Conservation (phyloP, 2,888 invertebrate species). For the Autographa pulchrina region DNA sequence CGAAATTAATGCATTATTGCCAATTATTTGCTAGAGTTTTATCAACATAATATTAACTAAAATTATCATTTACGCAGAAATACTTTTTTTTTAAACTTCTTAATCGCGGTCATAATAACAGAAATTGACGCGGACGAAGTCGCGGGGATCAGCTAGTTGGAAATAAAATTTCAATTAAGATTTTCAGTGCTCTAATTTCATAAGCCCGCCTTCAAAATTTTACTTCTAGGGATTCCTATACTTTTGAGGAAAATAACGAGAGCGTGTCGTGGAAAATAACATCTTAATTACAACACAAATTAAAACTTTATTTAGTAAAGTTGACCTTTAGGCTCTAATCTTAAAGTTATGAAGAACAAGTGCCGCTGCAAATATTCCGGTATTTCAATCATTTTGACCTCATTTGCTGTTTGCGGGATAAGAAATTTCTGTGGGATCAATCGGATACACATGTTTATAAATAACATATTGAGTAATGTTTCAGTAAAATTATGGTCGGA, state of each 20-base stretch:
- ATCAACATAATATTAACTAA: too few relatives aligned
- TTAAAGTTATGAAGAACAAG: not conserved
- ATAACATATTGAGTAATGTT: slow-evolving; percentile 2
- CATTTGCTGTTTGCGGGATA: not conserved
- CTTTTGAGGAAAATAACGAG: too few relatives aligned
- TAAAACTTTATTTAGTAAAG: not conserved
- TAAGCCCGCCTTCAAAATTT: not conserved
- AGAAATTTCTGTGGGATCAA: not conserved
- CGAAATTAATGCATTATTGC: too few relatives aligned
- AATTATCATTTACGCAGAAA: too few relatives aligned
- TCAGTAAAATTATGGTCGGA: not conserved
- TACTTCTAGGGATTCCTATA: not conserved
- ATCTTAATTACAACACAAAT: not conserved
- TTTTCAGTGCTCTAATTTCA: not conserved
- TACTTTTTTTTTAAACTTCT: too few relatives aligned
- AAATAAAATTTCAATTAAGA: too few relatives aligned
- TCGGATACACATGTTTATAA: not conserved
- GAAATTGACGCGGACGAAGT: too few relatives aligned
- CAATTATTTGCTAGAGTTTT: too few relatives aligned
- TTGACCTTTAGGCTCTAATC: not conserved
- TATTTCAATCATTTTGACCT: not conserved
- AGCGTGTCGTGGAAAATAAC: not conserved
- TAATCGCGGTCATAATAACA: too few relatives aligned
- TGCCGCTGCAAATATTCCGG: not conserved
- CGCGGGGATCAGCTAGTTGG: too few relatives aligned